A percentile compares a stretch with the other conserved stretches of the same genome.
Conservation (phyloP, 2,797 vertebrate genomes). For the Brachymystax lenok region DNA sequence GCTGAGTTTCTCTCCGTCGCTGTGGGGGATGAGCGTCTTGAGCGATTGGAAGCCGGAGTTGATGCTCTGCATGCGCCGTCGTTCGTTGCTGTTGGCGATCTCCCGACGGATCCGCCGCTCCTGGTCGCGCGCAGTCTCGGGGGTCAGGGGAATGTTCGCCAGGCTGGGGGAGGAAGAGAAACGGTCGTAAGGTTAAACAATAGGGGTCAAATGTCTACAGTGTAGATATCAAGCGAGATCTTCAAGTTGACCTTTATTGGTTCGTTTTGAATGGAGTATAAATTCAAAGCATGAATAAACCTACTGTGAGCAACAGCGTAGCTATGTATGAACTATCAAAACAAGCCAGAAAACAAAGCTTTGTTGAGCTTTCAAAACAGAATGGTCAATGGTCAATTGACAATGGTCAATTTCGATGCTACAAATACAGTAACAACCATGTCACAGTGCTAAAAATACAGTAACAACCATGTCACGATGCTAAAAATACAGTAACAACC, state of each 20-base stretch:
- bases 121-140: conserved; percentile 97
- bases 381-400: too few species aligned
- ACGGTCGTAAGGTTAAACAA: conserved; percentile 3
- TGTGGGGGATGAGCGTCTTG: conserved; percentile 98
- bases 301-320: too few species aligned
- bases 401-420: not conserved
- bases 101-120: conserved; percentile 96
- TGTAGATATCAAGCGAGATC: not conserved
- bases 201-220: not conserved
- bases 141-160: conserved; percentile 96
- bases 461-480: too few species aligned
- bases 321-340: too few species aligned
- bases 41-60: conserved; percentile 98
- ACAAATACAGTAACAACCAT: not conserved
- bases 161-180: conserved; percentile 72
- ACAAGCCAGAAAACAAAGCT: too few species aligned
- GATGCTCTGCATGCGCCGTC: conserved; percentile 99
- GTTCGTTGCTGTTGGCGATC: conserved; percentile 98
- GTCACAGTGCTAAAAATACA: too few species aligned
- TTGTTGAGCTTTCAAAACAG: not conserved
- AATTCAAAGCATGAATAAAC: too few species aligned
- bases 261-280: not conserved
- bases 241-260: too few species aligned
- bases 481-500: too few species aligned
- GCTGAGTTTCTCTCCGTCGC: conserved; percentile 98